phyloP scores from a whole-genome alignment of 2,113 vertebrate species.

The Trinectes maculatus region DNA sequence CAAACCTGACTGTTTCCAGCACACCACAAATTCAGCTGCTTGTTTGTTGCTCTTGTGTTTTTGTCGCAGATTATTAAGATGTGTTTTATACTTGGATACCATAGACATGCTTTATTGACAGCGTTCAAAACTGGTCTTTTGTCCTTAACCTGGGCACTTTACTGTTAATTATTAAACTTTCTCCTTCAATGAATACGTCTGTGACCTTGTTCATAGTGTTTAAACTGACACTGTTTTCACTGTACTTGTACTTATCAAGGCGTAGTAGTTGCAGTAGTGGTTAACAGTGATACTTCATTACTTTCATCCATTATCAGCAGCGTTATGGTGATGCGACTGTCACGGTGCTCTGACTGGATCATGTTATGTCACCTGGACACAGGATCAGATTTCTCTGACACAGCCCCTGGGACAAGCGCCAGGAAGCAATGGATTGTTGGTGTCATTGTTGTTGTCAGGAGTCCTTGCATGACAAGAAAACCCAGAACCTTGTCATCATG shows the following conservation, averaged over 20 bases:
- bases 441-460: slow-evolving; percentile 16
- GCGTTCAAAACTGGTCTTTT: background rate
- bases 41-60: background rate
- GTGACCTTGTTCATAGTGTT: background rate
- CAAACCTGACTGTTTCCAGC: slow-evolving; percentile 72
- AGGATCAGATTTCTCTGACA: slow-evolving; percentile 50
- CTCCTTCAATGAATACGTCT: too few relatives aligned
- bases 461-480: slow-evolving; percentile 13
- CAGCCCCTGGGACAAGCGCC: background rate
- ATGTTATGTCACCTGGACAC: slow-evolving; percentile 13
- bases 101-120: background rate
- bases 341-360: slow-evolving; percentile 4
- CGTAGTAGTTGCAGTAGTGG: background rate
- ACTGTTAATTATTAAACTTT: too few relatives aligned
- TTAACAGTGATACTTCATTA: background rate
- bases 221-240: background rate
- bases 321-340: background rate
- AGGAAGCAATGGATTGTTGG: slow-evolving; percentile 43
- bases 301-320: background rate
- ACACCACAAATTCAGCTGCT: slow-evolving; percentile 29
- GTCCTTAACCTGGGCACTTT: background rate
- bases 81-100: background rate
- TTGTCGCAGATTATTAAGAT: slow-evolving; percentile 13
- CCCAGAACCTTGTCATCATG: background rate
- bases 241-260: background rate